Percentiles rank a stretch among this genome's conserved stretches.
Conservation (phyloP, 2,113 vertebrate species). For the Prunella himalayana region DNA sequence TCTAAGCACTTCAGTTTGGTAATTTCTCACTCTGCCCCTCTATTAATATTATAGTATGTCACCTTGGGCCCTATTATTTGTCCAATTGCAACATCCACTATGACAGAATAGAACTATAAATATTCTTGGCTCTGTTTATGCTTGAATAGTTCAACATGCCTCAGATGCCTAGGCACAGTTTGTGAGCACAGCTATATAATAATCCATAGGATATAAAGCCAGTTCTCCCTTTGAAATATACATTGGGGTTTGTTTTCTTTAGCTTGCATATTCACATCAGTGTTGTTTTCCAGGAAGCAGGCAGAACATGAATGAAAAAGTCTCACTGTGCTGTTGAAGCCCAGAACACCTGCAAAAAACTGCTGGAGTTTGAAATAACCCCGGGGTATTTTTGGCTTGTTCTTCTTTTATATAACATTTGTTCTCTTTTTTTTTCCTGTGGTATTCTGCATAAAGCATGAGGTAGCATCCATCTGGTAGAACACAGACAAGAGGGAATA, state of each 20-base stretch:
- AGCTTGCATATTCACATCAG: constrained; percentile 4
- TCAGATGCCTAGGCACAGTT: constrained; percentile 9
- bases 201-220: constrained; percentile 29
- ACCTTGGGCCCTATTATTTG: constrained; percentile 40
- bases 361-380: constrained; percentile 32
- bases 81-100: background rate
- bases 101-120: constrained; percentile 51
- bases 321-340: constrained; percentile 34
- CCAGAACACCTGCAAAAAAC: constrained; percentile 49
- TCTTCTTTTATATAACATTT: background rate
- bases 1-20: background rate
- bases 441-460: background rate
- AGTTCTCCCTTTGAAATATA: constrained; percentile 32
- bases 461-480: background rate
- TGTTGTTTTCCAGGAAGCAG: constrained; percentile 28
- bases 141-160: constrained; percentile 41
- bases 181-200: constrained; percentile 21
- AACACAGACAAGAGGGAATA: background rate
- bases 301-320: constrained; percentile 39
- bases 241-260: constrained; percentile 17
- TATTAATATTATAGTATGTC: constrained; percentile 45
- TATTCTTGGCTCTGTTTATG: constrained; percentile 51
- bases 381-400: background rate
- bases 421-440: background rate
- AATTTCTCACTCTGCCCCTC: constrained; percentile 17